A percentile compares a stretch with the other conserved stretches of the same genome.
Conservation (phyloP, 2,888 invertebrate species). For the Sesia bembeciformis region DNA sequence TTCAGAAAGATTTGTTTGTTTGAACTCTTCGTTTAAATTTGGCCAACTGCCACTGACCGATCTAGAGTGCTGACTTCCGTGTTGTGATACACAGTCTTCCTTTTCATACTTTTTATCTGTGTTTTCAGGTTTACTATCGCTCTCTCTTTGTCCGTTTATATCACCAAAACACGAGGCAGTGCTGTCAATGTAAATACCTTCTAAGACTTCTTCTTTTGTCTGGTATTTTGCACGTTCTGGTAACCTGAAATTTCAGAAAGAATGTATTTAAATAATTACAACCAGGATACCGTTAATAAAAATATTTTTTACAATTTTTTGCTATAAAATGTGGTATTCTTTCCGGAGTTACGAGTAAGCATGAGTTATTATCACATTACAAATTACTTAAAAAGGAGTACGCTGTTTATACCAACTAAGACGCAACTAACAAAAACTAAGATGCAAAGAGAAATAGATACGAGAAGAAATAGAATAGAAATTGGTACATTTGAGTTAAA, state of each 20-base stretch:
- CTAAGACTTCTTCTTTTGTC: slow-evolving; percentile 67
- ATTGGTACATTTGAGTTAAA: no score
- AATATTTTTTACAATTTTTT: no score
- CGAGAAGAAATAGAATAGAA: no score
- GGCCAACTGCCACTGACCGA: slow-evolving; percentile 67
- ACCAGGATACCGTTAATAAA: no score
- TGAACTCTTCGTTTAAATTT: slow-evolving; percentile 57
- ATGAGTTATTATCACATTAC: no score
- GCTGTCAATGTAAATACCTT: slow-evolving; percentile 67
- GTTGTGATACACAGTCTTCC: slow-evolving; percentile 45
- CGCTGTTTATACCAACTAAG: no score
- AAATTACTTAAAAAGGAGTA: no score
- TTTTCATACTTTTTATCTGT: slow-evolving; percentile 43
- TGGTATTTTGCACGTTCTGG: slow-evolving; percentile 65
- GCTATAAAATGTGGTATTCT: no score
- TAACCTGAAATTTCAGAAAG: slow-evolving; percentile 42
- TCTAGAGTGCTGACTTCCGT: slow-evolving; percentile 49
- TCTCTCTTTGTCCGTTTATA: slow-evolving; percentile 56
- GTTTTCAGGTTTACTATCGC: slow-evolving; percentile 31
- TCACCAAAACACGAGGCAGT: slow-evolving; percentile 69
- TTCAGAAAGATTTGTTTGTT: slow-evolving; percentile 59
- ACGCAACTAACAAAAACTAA: no score
- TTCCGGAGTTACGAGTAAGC: no score
- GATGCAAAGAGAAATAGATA: no score
- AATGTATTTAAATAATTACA: background rate